A percentile compares a stretch with the other conserved stretches of the same genome.
Conservation (phyloP, 1,140 invertebrate species). For the Acromyrmex heyeri region DNA sequence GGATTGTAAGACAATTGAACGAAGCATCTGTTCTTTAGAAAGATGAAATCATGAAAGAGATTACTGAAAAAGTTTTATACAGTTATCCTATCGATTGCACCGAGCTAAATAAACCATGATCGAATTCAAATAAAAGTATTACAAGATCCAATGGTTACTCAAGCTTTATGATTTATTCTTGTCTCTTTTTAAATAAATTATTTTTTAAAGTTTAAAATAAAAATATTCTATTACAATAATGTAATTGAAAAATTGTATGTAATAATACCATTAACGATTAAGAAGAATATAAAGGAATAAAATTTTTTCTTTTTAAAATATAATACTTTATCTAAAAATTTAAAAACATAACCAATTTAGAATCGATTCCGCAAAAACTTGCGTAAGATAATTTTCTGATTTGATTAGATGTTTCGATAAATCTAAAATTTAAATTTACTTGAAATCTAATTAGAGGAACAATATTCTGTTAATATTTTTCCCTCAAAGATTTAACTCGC, state of each 20-base stretch:
- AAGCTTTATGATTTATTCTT: neutral
- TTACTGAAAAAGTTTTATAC: slow-evolving; percentile 42
- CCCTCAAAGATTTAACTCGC: neutral
- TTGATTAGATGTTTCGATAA: too few species aligned
- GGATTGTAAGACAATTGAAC: slow-evolving; percentile 62
- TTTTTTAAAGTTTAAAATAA: neutral
- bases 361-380: neutral
- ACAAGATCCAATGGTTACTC: neutral
- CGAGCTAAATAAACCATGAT: slow-evolving; percentile 30
- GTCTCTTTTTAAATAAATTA: neutral
- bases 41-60: slow-evolving; percentile 12
- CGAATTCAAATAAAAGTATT: slow-evolving; percentile 39
- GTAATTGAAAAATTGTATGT: neutral
- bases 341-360: neutral
- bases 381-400: neutral
- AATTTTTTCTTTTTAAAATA: neutral
- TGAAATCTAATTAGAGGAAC: slow-evolving; percentile 19
- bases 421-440: neutral
- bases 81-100: slow-evolving; percentile 26
- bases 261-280: neutral
- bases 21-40: slow-evolving; percentile 53
- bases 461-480: slow-evolving; percentile 17
- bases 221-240: neutral
- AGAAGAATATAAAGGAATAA: neutral
- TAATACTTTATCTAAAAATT: neutral